These are phyloP conservation scores for Xestia sexstrigata DNA, from an alignment of 2,888 invertebrate genomes.

Conservation along the genomic window DNA sequence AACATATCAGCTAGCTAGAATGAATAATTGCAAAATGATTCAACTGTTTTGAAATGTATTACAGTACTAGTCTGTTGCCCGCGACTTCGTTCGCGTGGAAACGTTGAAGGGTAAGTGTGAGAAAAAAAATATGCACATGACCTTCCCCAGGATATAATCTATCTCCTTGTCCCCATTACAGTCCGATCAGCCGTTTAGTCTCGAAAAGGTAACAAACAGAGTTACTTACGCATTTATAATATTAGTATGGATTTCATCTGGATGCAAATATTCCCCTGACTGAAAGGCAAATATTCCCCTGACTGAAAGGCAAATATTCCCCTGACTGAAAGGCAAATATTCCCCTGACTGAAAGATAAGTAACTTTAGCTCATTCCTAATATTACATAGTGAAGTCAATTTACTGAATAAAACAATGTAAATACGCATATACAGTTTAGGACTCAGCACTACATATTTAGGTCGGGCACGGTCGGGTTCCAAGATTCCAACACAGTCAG, in stretches of 20 bases:
- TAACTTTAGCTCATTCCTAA: neutral
- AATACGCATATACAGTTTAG: neutral
- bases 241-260: neutral
- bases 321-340: no score
- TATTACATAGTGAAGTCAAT: neutral
- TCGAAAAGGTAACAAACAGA: no score
- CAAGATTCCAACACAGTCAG: constrained; percentile 11
- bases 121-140: no score
- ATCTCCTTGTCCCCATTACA: no score
- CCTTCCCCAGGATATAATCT: no score
- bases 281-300: no score
- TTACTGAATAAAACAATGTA: constrained; percentile 14
- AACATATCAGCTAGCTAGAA: constrained; percentile 28
- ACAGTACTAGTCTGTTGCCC: neutral
- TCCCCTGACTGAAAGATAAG: no score
- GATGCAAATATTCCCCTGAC: neutral
- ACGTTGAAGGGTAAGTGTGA: no score
- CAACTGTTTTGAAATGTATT: constrained; percentile 25
- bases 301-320: no score
- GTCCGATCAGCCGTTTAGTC: no score
- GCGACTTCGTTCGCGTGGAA: no score
- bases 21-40: constrained; percentile 42
- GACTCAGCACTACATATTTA: constrained; percentile 21
- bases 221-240: no score
- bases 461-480: constrained; percentile 27